Base-by-base conservation (phyloP, 2,797 vertebrate species). In the Neoniphon sammara region DNA sequence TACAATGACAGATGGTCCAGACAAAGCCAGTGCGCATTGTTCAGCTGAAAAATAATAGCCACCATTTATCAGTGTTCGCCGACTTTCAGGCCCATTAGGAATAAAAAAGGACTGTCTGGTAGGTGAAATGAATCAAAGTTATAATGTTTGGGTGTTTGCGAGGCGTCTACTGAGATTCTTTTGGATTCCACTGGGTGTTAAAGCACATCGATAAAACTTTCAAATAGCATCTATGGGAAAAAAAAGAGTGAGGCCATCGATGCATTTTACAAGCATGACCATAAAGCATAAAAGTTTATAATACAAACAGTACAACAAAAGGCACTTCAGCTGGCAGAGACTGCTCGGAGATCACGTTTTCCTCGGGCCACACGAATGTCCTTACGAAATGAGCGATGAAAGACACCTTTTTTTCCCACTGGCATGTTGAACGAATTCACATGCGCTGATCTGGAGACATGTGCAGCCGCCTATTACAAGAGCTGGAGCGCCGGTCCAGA, bases 11-110 rank as follows among this genome's bases (percentile, higher is more conserved):
- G 91, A 92, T 91, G 91, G 90, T 83, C 80, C 89, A 15, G 87
- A 91, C 89, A 91, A 92, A 91, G 89, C 91, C 87, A 84, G 83
- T 73, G 90, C 90, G 89, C 90, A 89, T 91, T 91, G 88, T 91
- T 91, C 87, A 75, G 84, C 87, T 85, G 90, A 66, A 83, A 87
- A 85, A 91, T 87, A 91, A 91, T 80, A 90, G 84, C 81, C 85
- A 85, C 83, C 80, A 88, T 90, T 87, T 87, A 87, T 90, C 89
- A 88, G 83, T 44, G 80, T 69, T 83, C 77, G 46, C 77, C 52
- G 75, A 83, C 62, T 83, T 75, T 49, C 58, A 34, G 47, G 68
- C 52, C 54, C 64, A 11, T 23, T 14, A 66, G 56, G 65, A 87
- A 70, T 49, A 42, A 58, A 59, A 42, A 58, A 59, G 73, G 75